Evolutionary conservation across 2,113 vertebrate species (phyloP).

Genomic region (Tringa solitaria): DNA sequence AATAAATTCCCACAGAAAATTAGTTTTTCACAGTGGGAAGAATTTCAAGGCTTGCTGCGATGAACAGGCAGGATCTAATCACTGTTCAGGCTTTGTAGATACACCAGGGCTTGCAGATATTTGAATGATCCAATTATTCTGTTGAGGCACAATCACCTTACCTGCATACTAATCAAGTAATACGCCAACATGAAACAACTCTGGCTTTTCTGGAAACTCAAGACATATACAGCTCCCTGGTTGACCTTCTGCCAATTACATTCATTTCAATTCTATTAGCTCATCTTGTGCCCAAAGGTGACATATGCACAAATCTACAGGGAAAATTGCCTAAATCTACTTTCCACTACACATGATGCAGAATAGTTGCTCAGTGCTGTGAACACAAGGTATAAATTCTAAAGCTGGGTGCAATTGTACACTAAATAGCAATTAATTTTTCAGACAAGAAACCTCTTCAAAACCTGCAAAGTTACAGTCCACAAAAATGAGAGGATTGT

Average conservation of each 20-base stretch:
- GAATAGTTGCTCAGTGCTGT: neutral
- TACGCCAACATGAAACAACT: constrained; percentile 62
- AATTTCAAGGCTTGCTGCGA: constrained; percentile 81
- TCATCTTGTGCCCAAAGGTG: constrained; percentile 78
- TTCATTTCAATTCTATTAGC: constrained; percentile 80
- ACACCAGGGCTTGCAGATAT: constrained; percentile 80
- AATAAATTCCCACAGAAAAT: constrained; percentile 87
- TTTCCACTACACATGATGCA: neutral
- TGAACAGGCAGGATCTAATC: constrained; percentile 84
- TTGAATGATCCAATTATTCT: constrained; percentile 84
- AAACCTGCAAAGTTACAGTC: neutral
- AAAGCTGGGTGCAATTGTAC: constrained; percentile 14
- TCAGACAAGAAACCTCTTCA: neutral
- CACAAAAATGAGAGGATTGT: neutral
- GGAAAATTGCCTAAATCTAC: constrained; percentile 55
- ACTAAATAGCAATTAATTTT: constrained; percentile 27
- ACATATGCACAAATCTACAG: constrained; percentile 67
- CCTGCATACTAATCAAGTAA: constrained; percentile 82
- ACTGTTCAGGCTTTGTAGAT: constrained; percentile 82
- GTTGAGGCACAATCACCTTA: constrained; percentile 73
- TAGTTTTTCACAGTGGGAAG: constrained; percentile 87
- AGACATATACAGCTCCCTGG: constrained; percentile 50
- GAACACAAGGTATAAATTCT: neutral
- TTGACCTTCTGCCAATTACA: constrained; percentile 79
- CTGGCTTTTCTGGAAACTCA: constrained; percentile 71